Evolutionary conservation across 2,888 invertebrate genomes (phyloP).

Genomic region (Erebia aethiops): DNA sequence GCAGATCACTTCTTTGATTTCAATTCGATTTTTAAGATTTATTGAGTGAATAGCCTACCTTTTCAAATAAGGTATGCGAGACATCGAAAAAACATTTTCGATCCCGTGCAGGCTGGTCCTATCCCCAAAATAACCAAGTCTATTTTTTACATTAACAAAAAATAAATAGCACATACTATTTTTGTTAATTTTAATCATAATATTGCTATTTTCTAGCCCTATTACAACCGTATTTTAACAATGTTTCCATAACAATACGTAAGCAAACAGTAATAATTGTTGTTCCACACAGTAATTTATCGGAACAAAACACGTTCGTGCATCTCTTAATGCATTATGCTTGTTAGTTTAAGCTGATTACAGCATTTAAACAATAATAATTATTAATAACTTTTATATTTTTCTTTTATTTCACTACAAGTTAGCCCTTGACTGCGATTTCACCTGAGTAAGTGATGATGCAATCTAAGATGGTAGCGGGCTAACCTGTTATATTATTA

Average conservation of each 20-base stretch:
- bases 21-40: too few species aligned
- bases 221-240: background rate
- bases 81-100: constrained; percentile 59
- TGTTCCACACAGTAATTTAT: background rate
- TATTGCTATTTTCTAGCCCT: background rate
- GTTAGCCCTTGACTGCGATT: too few species aligned
- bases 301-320: constrained; percentile 21
- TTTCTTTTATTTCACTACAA: background rate
- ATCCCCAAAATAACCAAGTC: constrained; percentile 63
- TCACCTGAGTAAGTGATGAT: too few species aligned
- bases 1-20: too few species aligned
- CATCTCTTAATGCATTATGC: constrained; percentile 11
- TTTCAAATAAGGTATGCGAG: constrained; percentile 52
- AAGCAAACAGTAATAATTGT: background rate
- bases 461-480: too few species aligned
- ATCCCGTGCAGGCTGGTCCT: constrained; percentile 65
- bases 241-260: background rate
- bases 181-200: constrained; percentile 5
- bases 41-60: constrained; percentile 49
- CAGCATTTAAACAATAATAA: background rate
- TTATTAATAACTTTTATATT: background rate
- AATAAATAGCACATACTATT: constrained; percentile 15
- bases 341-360: constrained; percentile 17
- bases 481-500: too few species aligned
- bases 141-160: constrained; percentile 47